Evolutionary conservation across 1,140 invertebrate species (phyloP).

Genomic region (Wiebesia pumilae): DNA sequence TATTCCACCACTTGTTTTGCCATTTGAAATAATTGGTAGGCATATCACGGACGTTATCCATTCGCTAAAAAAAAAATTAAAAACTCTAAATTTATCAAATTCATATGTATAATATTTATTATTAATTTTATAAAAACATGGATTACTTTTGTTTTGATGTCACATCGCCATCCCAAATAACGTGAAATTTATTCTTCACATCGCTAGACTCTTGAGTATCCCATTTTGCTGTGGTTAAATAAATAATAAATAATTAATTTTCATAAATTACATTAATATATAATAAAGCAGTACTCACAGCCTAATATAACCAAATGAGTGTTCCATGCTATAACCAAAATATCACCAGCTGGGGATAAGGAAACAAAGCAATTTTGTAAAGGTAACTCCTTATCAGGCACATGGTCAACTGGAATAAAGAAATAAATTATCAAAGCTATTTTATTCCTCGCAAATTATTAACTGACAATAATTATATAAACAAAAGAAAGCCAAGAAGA

Average conservation of each 20-base stretch:
- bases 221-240: constrained; percentile 72
- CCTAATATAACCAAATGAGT: constrained; percentile 70
- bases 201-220: constrained; percentile 73
- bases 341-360: constrained; percentile 68
- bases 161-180: constrained; percentile 71
- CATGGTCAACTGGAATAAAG: constrained; percentile 66
- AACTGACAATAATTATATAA: constrained; percentile 23
- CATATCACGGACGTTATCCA: constrained; percentile 77
- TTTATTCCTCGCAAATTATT: background rate
- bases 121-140: constrained; percentile 34
- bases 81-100: constrained; percentile 39
- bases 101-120: constrained; percentile 41
- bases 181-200: constrained; percentile 73
- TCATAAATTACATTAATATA: background rate
- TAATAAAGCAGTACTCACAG: constrained; percentile 63
- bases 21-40: constrained; percentile 81
- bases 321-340: constrained; percentile 67
- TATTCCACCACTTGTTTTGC: constrained; percentile 79
- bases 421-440: constrained; percentile 76
- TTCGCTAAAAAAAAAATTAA: constrained; percentile 72
- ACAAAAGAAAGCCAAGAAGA: constrained; percentile 43
- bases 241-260: constrained; percentile 52
- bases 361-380: constrained; percentile 68
- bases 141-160: constrained; percentile 69
- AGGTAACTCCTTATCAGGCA: constrained; percentile 67